Conservation (phyloP, 2,113 vertebrate genomes). For the Oryctolagus cuniculus region DNA sequence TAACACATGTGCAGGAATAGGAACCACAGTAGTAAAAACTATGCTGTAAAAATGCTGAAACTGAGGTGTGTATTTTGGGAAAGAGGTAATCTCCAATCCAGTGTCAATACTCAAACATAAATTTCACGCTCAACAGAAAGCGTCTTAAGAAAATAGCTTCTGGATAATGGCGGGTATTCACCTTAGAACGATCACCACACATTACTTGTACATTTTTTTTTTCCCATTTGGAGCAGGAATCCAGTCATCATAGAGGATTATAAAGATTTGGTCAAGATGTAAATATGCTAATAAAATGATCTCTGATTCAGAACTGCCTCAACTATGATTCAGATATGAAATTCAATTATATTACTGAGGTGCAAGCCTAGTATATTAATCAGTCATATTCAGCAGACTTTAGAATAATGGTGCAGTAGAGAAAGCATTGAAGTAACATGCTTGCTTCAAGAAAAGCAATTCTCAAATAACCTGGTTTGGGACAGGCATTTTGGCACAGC, state of each 20-base stretch:
- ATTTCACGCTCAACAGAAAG: not conserved
- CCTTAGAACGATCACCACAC: not conserved
- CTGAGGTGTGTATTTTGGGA: not conserved
- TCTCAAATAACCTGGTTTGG: not conserved
- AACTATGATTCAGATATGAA: slow-evolving; percentile 16
- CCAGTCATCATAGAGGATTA: not conserved
- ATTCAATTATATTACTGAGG: slow-evolving; percentile 34
- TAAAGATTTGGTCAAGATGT: not conserved
- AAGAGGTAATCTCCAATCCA: not conserved
- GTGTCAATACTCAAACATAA: not conserved
- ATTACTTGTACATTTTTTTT: not conserved
- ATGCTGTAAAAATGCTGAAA: not conserved
- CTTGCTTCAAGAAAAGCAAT: slow-evolving; percentile 5
- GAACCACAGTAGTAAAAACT: not conserved
- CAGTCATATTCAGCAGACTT: slow-evolving; percentile 8
- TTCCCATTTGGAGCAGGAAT: not conserved
- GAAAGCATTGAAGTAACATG: not conserved
- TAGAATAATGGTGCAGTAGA: slow-evolving; percentile 8
- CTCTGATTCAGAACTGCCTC: not conserved
- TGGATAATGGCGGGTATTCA: not conserved
- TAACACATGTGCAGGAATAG: not conserved
- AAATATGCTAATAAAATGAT: not conserved
- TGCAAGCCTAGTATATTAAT: not conserved
- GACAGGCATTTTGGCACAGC: too few species aligned
- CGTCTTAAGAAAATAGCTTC: not conserved